Conservation (phyloP, 2,797 vertebrate species). For the Gymnothorax javanicus region DNA sequence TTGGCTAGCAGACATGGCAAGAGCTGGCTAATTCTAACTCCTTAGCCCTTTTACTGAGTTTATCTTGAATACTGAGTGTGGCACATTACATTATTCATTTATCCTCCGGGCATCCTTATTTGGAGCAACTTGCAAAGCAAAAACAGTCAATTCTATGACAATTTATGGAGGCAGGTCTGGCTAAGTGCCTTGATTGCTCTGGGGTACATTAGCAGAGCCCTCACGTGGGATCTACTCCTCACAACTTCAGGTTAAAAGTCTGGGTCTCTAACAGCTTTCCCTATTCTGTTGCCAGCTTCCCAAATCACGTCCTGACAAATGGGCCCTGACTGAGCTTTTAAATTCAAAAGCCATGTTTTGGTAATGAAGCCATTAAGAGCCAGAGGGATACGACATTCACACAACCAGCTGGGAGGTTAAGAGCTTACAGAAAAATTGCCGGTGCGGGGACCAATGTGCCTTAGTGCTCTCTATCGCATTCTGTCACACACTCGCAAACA, state of each 20-base stretch:
- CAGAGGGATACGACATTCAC: background rate
- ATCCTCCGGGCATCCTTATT: background rate
- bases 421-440: background rate
- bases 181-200: background rate
- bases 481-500: background rate
- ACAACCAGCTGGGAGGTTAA: background rate
- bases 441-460: background rate
- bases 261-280: background rate
- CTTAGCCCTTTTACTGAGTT: background rate
- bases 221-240: background rate
- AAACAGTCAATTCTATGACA: background rate
- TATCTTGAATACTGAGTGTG: background rate
- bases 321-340: background rate
- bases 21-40: background rate
- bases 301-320: background rate
- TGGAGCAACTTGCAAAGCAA: background rate
- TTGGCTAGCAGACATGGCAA: background rate
- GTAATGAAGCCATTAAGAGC: background rate
- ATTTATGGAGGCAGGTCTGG: background rate
- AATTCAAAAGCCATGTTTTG: constrained; percentile 6
- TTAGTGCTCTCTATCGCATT: background rate
- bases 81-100: background rate
- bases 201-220: background rate
- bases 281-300: background rate
- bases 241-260: background rate